Percentiles rank a stretch among this genome's conserved stretches.
Conservation (phyloP, 1,140 invertebrate species). For the Arion vulgaris region DNA sequence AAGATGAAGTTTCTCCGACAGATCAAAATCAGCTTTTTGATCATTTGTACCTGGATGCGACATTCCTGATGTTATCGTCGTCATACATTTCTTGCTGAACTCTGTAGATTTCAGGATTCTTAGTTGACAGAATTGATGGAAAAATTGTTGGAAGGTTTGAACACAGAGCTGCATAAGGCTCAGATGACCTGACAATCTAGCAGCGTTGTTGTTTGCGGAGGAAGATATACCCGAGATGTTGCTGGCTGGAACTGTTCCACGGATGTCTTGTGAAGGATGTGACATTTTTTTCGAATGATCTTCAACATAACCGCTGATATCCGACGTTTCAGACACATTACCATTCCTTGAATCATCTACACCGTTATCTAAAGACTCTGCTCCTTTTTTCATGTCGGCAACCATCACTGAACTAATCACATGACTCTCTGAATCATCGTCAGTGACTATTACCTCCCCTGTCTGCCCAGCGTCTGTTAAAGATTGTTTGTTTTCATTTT, state of each 20-base stretch:
- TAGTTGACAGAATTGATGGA: constrained; percentile 76
- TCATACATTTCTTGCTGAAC: constrained; percentile 47
- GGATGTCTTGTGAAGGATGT: not conserved
- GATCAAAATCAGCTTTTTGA: not conserved
- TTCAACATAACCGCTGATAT: not conserved
- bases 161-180: constrained; percentile 77
- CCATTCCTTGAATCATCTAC: not conserved
- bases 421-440: not conserved
- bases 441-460: not conserved
- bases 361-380: not conserved
- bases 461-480: not conserved
- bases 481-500: not conserved
- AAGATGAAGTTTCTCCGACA: constrained; percentile 21
- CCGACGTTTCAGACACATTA: not conserved
- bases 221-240: not conserved
- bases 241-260: not conserved
- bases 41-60: not conserved
- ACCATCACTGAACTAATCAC: not conserved
- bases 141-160: constrained; percentile 81
- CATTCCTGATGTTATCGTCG: constrained; percentile 37
- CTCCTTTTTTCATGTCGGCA: not conserved
- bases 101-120: constrained; percentile 69
- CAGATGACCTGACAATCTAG: constrained; percentile 42
- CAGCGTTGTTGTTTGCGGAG: not conserved
- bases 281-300: not conserved